These are phyloP conservation scores for Didymodactylos carnosus DNA, from an alignment of 2,888 invertebrate species.

Conservation along the genomic window DNA sequence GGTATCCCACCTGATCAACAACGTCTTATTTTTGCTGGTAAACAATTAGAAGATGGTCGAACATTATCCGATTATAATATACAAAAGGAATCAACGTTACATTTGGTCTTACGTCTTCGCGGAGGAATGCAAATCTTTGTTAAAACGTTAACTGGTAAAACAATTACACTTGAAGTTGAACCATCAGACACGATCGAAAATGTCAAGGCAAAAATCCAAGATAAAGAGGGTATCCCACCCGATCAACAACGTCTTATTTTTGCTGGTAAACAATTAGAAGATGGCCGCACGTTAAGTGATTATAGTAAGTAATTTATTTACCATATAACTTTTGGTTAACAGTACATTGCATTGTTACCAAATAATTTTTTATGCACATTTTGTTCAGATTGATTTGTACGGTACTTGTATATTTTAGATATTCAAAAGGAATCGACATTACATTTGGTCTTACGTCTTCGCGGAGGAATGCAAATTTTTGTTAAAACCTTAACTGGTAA, in stretches of 20 bases:
- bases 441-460: not conserved
- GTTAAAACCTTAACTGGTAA: constrained; percentile 16
- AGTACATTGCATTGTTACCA: no score
- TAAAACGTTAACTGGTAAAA: constrained; percentile 33
- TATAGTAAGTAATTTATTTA: no score
- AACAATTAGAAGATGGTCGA: constrained; percentile 37
- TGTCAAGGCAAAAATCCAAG: constrained; percentile 50
- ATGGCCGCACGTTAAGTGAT: constrained; percentile 3
- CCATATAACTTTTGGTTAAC: no score
- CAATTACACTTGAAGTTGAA: constrained; percentile 41
- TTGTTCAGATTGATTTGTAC: no score
- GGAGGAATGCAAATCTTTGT: constrained; percentile 58
- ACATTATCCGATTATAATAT: constrained; percentile 48
- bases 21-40: constrained; percentile 24
- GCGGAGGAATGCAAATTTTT: constrained; percentile 56
- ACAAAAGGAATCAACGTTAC: constrained; percentile 58
- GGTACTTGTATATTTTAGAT: no score
- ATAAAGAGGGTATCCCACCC: constrained; percentile 35
- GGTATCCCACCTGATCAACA: constrained; percentile 27
- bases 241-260: constrained; percentile 12
- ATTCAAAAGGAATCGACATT: constrained; percentile 56
- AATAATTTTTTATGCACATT: no score
- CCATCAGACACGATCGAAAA: constrained; percentile 80
- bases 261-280: constrained; percentile 12
- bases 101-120: constrained; percentile 63